phyloP scores from a whole-genome alignment of 2,797 vertebrate species.

The Kryptopterus vitreolus region DNA sequence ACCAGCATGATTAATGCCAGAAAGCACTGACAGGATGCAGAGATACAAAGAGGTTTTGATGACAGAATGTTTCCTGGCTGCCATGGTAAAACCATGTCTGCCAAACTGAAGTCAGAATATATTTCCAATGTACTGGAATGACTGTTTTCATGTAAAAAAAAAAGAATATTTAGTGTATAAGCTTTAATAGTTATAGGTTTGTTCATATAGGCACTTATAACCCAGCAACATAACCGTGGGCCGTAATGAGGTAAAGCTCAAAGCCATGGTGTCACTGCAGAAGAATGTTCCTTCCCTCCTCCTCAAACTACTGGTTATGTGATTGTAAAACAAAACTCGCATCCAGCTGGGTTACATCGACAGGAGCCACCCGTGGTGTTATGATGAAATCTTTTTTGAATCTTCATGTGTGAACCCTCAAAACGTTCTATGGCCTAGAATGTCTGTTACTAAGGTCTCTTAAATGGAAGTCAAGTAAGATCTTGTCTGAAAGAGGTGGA shows the following conservation, averaged over 20 bases:
- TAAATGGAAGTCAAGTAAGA: constrained; percentile 69
- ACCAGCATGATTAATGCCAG: constrained; percentile 60
- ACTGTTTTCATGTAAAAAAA: constrained; percentile 24
- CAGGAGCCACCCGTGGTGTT: constrained; percentile 61
- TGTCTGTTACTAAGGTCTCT: constrained; percentile 56
- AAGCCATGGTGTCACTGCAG: constrained; percentile 32
- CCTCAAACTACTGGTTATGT: constrained; percentile 40
- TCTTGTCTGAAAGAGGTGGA: constrained; percentile 73
- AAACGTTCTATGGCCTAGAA: constrained; percentile 43
- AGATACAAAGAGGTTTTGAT: constrained; percentile 28
- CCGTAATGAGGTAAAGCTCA: constrained; percentile 33
- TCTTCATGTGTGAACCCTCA: constrained; percentile 58
- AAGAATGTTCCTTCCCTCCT: constrained; percentile 29
- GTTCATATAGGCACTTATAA: constrained; percentile 31
- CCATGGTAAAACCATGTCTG: constrained; percentile 2
- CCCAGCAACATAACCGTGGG: constrained; percentile 29
- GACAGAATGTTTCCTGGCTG: neutral
- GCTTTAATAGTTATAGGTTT: constrained; percentile 33
- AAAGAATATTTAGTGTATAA: constrained; percentile 23
- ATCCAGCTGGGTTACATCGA: constrained; percentile 35
- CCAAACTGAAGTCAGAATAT: constrained; percentile 18
- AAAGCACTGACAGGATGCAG: constrained; percentile 35
- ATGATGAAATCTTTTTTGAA: constrained; percentile 60
- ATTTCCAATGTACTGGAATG: constrained; percentile 19
- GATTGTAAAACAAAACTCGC: constrained; percentile 47